A percentile compares a stretch with the other conserved stretches of the same genome.
These are phyloP conservation scores for Nanger granti DNA, from an alignment of 2,113 vertebrate genomes.

Conservation along the genomic window DNA sequence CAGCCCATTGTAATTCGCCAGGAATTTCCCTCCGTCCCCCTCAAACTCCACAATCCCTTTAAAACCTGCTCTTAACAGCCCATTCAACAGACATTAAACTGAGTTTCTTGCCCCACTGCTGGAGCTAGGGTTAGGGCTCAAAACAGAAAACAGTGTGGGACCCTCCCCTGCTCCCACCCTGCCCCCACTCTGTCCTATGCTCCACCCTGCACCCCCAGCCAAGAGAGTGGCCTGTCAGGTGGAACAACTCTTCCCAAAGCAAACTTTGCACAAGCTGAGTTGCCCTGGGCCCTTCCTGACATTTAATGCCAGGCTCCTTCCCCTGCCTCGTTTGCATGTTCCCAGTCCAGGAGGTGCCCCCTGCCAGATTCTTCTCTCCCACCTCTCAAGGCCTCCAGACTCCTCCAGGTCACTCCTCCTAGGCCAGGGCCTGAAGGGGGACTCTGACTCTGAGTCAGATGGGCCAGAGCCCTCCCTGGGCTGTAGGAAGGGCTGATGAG, in stretches of 20 bases:
- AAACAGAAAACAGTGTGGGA: background rate
- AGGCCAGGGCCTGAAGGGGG: background rate
- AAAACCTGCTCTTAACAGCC: background rate
- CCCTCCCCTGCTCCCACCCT: background rate
- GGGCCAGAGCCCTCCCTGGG: background rate
- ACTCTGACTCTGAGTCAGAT: background rate
- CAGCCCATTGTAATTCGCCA: background rate
- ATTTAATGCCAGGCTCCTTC: constrained; percentile 52
- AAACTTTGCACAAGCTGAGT: constrained; percentile 49
- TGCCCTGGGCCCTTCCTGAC: constrained; percentile 70
- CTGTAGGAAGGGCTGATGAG: background rate
- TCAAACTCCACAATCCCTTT: background rate
- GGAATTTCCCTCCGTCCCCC: background rate
- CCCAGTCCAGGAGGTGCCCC: background rate
- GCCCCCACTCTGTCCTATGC: background rate
- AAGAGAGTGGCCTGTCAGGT: constrained; percentile 50
- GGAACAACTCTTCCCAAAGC: constrained; percentile 63
- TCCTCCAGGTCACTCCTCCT: background rate
- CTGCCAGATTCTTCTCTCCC: background rate
- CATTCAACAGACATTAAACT: background rate
- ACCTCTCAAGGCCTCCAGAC: background rate
- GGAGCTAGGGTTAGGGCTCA: background rate
- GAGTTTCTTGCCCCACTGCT: background rate
- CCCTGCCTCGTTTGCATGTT: background rate
- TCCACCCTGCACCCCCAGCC: background rate